Base-by-base conservation (phyloP, 2,113 vertebrate genomes). In the Neogobius melanostomus region DNA sequence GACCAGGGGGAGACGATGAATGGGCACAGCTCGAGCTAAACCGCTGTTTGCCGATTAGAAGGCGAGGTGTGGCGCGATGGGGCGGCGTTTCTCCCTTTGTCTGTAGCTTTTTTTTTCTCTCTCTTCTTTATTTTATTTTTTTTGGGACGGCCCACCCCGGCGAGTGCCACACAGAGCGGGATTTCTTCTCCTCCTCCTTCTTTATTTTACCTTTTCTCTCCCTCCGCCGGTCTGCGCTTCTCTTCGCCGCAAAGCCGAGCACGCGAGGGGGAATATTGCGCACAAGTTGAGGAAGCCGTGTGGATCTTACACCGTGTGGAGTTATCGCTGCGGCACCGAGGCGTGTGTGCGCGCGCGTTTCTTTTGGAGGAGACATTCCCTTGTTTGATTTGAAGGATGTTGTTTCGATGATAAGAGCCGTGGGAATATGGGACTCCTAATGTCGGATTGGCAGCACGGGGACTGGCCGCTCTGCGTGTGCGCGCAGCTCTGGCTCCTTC, bases 381-480 rank as follows among this genome's bases (percentile, higher is more conserved):
- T 52, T 11, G 63, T 60, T 57, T 21, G 28, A 56, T 76, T 76
- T 66, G 64, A 79, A 86, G 81, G 82, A 87, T 86, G 85, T 74
- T 67, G 80, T 72, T 80, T 89, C 81, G 73, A 88, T 89, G 87
- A 83, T 53, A 85, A 81, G 81, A 80, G 64, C 75, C 62, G 69
- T 87, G 90, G 90, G 88, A 94, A 90, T 91, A 94, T 94, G 93
- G 92, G 91, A 92, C 79, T 90, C 86, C 88, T 92, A 89, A 83
- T 84, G 64, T 76, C 49, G 82, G 82, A 76, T 72, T 83, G 89
- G 86, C 87, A 91, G 77, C 83, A 78, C 56, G 72, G 83, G 82
- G 75, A 85, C 85, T 69, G 73, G 81, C 71, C 79, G 73, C 82
- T 85, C 6, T 85, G 88, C 78, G 70, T 87, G 47, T 83, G 74